These are phyloP conservation scores for Cerceris ruficornis DNA, from an alignment of 2,888 invertebrate species.

Conservation along the genomic window DNA sequence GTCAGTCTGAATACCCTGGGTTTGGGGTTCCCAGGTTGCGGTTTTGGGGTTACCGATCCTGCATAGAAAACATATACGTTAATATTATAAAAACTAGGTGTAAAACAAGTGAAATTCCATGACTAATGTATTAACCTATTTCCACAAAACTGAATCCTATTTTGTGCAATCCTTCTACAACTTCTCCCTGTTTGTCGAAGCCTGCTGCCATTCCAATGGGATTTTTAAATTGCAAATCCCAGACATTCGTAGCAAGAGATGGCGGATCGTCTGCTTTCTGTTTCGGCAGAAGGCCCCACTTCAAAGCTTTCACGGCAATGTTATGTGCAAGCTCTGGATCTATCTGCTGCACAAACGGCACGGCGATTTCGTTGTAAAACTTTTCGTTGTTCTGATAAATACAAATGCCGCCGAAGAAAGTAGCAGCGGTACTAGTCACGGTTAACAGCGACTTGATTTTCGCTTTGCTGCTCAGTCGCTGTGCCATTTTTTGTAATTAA, in stretches of 20 bases:
- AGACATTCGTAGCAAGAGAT: conserved; percentile 87
- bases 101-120: neutral
- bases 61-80: conserved; percentile 13
- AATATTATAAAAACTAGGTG: conserved; percentile 1
- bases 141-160: conserved; percentile 98
- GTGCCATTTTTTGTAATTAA: conserved; percentile 61
- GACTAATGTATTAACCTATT: conserved; percentile 85
- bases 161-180: conserved; percentile 89
- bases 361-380: conserved; percentile 88
- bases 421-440: conserved; percentile 86
- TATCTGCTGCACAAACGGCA: conserved; percentile 87
- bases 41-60: conserved; percentile 93
- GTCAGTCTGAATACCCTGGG: conserved; percentile 95
- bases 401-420: conserved; percentile 87
- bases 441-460: conserved; percentile 87
- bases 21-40: conserved; percentile 96
- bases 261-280: conserved; percentile 85
- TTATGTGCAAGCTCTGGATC: conserved; percentile 93
- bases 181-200: conserved; percentile 98
- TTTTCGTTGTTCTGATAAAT: conserved; percentile 89
- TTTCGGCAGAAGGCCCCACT: conserved; percentile 88
- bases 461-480: conserved; percentile 81
- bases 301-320: conserved; percentile 89
- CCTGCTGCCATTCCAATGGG: conserved; percentile 99
- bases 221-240: conserved; percentile 89